These are phyloP conservation scores for Menura novaehollandiae DNA, from an alignment of 2,113 vertebrate species.

Conservation along the genomic window DNA sequence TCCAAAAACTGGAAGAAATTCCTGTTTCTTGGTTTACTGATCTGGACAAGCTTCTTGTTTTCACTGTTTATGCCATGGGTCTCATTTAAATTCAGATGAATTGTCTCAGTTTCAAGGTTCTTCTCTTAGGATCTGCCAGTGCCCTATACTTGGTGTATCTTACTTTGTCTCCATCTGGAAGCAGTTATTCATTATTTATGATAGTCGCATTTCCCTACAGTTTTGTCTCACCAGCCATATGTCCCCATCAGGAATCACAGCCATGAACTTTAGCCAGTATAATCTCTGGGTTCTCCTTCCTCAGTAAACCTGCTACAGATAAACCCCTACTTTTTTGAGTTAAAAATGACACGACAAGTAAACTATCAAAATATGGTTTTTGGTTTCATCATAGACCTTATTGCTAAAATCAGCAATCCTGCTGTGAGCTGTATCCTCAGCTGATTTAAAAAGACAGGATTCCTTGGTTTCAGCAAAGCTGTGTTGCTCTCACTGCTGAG, in stretches of 20 bases:
- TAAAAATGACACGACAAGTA: background rate
- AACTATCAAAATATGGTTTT: background rate
- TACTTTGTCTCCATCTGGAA: background rate
- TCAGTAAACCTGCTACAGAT: background rate
- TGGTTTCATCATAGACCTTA: background rate
- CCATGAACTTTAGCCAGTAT: background rate
- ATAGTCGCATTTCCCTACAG: background rate
- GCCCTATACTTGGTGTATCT: background rate
- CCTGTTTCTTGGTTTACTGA: background rate
- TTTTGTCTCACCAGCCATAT: background rate
- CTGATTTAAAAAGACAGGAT: background rate
- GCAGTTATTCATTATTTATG: background rate
- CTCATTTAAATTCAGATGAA: background rate
- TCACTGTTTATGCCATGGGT: background rate
- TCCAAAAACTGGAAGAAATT: background rate
- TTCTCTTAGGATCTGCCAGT: background rate
- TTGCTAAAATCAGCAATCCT: background rate
- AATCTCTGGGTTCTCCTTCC: background rate
- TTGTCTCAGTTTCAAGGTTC: background rate
- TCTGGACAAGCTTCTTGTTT: background rate
- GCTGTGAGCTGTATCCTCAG: background rate
- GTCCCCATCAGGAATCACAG: background rate
- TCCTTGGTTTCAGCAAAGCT: background rate
- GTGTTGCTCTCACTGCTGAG: background rate
- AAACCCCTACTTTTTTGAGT: background rate